Evolutionary conservation across 2,113 vertebrate species (phyloP).

Genomic region (Mellivora capensis): DNA sequence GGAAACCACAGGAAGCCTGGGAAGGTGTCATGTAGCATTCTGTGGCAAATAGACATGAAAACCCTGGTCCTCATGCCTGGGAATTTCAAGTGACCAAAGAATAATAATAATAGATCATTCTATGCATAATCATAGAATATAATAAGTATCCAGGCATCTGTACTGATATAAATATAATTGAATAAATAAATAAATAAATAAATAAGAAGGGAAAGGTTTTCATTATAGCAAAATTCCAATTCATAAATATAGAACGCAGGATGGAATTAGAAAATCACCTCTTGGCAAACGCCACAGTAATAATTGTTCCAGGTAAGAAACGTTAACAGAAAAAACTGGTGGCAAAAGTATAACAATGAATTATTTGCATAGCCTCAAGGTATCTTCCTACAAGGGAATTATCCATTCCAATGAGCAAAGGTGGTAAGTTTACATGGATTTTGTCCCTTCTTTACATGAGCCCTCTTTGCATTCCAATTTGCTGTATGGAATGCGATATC

Average conservation of each 20-base stretch:
- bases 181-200: background rate
- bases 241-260: background rate
- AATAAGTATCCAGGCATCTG: background rate
- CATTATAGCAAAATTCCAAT: background rate
- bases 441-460: background rate
- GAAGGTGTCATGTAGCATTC: background rate
- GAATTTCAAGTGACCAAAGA: constrained; percentile 4
- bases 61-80: background rate
- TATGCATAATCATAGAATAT: background rate
- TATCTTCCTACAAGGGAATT: background rate
- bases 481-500: background rate
- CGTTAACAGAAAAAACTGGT: background rate
- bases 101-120: background rate
- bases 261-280: background rate
- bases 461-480: background rate
- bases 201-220: background rate
- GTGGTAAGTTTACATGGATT: background rate
- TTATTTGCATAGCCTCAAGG: background rate
- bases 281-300: background rate
- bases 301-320: background rate
- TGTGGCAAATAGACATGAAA: background rate
- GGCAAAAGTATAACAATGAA: background rate
- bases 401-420: background rate
- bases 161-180: background rate
- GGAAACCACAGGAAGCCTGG: background rate